Evolutionary conservation across 2,888 invertebrate species (phyloP).

Genomic region (Drosophila kanekoi): DNA sequence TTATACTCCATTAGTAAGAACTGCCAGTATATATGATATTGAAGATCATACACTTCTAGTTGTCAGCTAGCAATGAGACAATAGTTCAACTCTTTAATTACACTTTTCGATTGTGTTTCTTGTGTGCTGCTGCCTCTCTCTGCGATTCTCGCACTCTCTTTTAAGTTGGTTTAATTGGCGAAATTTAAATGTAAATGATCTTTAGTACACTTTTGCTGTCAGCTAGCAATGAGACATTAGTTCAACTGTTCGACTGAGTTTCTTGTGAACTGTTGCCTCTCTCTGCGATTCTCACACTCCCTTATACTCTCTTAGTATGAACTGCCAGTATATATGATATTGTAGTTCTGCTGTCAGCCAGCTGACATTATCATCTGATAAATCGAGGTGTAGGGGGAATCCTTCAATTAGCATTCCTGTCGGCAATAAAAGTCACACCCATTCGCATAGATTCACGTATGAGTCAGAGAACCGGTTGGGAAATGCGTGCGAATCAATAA

Average conservation of each 20-base stretch:
- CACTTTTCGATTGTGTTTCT: too few relatives aligned
- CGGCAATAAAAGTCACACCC: constrained; percentile 20
- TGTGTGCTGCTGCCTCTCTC: background rate
- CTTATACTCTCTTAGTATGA: too few relatives aligned
- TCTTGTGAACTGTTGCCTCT: background rate
- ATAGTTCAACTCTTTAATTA: background rate
- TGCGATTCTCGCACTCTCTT: background rate
- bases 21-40: too few relatives aligned
- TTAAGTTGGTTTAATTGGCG: background rate
- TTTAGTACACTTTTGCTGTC: constrained; percentile 2
- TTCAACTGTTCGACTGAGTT: too few relatives aligned
- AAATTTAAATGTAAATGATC: constrained; percentile 1
- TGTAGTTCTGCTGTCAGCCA: too few relatives aligned
- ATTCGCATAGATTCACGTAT: constrained; percentile 1
- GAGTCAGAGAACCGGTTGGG: constrained; percentile 7
- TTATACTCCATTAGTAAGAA: too few relatives aligned
- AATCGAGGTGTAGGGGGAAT: background rate
- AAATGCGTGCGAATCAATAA: background rate
- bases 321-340: too few relatives aligned
- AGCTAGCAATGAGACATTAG: background rate
- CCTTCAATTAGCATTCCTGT: constrained; percentile 24
- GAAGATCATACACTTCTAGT: too few relatives aligned
- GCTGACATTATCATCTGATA: constrained; percentile 17
- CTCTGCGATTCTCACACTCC: background rate
- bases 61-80: background rate